Conservation (phyloP, 2,888 invertebrate genomes). For the Ferrisia virgata region DNA sequence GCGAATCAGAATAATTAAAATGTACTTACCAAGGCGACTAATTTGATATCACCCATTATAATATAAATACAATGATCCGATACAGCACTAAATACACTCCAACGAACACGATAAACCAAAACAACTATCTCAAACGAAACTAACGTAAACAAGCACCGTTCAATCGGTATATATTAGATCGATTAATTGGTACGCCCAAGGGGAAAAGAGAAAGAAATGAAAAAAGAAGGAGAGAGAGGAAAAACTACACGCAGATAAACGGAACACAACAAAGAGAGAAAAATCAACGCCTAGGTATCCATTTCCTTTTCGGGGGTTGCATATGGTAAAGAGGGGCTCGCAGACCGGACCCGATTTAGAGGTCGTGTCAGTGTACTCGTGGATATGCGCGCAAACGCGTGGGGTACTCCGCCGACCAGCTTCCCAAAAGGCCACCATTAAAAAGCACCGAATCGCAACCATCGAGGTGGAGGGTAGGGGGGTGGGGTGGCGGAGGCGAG, state of each 20-base stretch:
- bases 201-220: conserved; percentile 44
- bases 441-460: background rate
- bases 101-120: conserved; percentile 8
- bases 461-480: too few species aligned
- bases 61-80: background rate
- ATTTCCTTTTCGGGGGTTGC: conserved; percentile 29
- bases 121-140: conserved; percentile 32
- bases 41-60: conserved; percentile 35
- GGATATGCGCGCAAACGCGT: too few species aligned
- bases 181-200: conserved; percentile 33
- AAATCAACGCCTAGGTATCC: conserved; percentile 7
- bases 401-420: background rate
- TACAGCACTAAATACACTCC: conserved; percentile 1
- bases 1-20: background rate
- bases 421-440: background rate
- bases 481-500: background rate
- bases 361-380: conserved; percentile 31
- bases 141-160: conserved; percentile 38
- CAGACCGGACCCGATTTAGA: conserved; percentile 8
- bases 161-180: conserved; percentile 42
- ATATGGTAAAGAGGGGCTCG: conserved; percentile 28
- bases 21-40: conserved; percentile 41
- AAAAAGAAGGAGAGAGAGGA: conserved; percentile 31
- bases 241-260: background rate
- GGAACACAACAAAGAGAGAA: conserved; percentile 43